A percentile compares a stretch with the other conserved stretches of the same genome.
These are phyloP conservation scores for Psittacula echo DNA, from an alignment of 2,797 vertebrate species.

Conservation along the genomic window DNA sequence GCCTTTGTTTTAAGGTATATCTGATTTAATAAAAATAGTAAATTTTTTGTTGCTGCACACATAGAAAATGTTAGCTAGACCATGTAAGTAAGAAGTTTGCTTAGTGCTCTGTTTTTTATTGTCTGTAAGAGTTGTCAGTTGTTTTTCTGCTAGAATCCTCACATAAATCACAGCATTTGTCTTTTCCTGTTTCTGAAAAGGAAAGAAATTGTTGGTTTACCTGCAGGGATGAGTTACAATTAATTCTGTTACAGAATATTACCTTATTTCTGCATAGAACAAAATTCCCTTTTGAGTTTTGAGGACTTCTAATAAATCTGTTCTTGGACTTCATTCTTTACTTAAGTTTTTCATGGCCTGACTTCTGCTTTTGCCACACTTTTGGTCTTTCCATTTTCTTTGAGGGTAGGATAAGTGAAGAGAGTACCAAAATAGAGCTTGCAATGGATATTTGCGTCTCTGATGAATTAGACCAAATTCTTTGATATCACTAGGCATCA, in stretches of 20 bases:
- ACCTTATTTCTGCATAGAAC: neutral
- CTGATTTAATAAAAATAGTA: neutral
- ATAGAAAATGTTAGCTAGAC: neutral
- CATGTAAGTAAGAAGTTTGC: neutral
- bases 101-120: neutral
- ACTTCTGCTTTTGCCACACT: neutral
- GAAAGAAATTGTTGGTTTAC: neutral
- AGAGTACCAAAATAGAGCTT: neutral
- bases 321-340: neutral
- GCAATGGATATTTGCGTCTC: neutral
- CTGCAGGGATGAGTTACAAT: neutral
- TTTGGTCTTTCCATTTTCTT: neutral
- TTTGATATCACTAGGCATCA: neutral
- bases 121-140: neutral
- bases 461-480: neutral
- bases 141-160: neutral
- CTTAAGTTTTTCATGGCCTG: neutral
- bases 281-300: neutral
- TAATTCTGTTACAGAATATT: neutral
- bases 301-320: neutral
- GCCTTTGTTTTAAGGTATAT: neutral
- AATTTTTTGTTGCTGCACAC: neutral
- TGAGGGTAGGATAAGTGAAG: neutral
- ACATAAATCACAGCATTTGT: neutral
- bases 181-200: neutral